Evolutionary conservation across 2,113 vertebrate genomes (phyloP).

Genomic region (Mastomys coucha): DNA sequence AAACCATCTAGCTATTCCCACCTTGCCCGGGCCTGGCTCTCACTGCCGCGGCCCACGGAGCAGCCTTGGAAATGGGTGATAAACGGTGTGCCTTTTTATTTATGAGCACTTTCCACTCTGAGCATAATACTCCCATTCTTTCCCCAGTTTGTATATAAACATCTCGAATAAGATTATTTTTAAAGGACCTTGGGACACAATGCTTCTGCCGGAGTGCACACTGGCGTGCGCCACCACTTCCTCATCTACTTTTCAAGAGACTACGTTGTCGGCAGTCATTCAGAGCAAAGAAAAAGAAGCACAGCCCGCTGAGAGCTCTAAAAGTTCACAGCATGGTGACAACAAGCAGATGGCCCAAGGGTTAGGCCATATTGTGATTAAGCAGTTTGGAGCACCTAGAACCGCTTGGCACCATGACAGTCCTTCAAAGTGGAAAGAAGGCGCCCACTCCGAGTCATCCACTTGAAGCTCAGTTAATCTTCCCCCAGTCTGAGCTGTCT

Average conservation of each 20-base stretch:
- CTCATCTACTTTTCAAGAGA: neutral
- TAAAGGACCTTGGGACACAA: constrained; percentile 71
- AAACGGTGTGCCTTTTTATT: constrained; percentile 42
- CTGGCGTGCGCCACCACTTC: accelerated
- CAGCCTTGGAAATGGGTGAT: constrained; percentile 53
- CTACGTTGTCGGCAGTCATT: neutral
- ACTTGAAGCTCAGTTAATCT: neutral
- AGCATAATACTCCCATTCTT: constrained; percentile 55
- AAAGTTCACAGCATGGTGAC: neutral
- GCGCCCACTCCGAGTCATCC: neutral
- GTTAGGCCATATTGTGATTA: neutral
- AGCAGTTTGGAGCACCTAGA: neutral
- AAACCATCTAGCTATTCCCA: neutral
- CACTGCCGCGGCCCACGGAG: neutral
- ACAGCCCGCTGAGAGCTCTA: neutral
- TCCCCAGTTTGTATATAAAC: constrained; percentile 65
- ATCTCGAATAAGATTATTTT: constrained; percentile 72
- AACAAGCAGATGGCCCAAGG: neutral
- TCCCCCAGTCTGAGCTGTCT: neutral
- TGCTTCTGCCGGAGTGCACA: neutral
- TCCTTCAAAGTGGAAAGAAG: neutral
- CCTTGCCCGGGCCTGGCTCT: neutral
- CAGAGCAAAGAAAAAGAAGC: neutral
- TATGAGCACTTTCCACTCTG: constrained; percentile 55
- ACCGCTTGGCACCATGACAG: neutral